Percentiles rank a stretch among this genome's conserved stretches.
Evolutionary conservation across 2,888 invertebrate species (phyloP).

Genomic region (Cepaea hortensis): DNA sequence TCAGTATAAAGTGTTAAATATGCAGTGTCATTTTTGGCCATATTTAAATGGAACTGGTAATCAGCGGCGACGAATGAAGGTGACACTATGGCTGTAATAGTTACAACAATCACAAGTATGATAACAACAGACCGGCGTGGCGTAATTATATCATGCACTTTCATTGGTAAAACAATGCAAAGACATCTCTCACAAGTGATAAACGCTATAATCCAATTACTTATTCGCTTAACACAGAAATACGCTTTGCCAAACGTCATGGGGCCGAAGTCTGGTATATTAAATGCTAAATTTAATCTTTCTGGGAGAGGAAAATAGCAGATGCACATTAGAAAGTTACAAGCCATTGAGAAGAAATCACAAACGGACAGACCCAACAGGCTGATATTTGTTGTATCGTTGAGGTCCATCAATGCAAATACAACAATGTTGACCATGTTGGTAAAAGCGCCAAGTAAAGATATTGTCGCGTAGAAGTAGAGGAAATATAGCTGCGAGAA

Average conservation of each 20-base stretch:
- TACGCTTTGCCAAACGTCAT: not conserved
- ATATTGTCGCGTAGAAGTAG: not conserved
- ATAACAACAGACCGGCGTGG: not conserved
- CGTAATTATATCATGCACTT: conserved; percentile 7
- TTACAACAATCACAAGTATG: not conserved
- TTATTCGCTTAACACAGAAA: conserved; percentile 1
- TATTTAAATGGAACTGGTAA: not conserved
- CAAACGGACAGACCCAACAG: not conserved
- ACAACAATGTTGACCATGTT: conserved; percentile 16
- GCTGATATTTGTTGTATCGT: not conserved
- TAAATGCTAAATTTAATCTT: not conserved
- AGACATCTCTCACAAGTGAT: conserved; percentile 6
- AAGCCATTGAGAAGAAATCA: not conserved
- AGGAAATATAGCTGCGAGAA: not conserved
- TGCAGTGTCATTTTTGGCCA: not conserved
- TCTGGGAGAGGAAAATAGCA: not conserved
- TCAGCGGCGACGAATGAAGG: not conserved
- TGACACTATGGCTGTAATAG: not conserved
- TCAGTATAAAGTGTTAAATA: not conserved
- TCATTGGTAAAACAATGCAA: not conserved
- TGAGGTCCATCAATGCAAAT: not conserved
- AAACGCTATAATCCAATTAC: not conserved
- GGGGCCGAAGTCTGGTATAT: not conserved
- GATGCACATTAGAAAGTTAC: not conserved
- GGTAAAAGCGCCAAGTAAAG: not conserved